Conservation (phyloP, 2,888 invertebrate species). For the Cheilosia soror region DNA sequence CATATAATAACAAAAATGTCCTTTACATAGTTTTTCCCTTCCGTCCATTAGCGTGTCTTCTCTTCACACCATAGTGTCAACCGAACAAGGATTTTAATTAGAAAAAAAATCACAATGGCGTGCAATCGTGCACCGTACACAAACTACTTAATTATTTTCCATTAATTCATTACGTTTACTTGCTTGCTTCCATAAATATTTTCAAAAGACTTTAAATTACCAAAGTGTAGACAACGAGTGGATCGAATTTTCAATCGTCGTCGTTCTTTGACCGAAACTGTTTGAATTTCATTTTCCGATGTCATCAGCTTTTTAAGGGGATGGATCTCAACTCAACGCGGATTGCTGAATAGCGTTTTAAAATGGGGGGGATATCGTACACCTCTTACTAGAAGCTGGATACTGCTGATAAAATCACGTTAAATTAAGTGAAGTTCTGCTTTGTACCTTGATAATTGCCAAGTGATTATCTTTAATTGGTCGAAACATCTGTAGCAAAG, state of each 20-base stretch:
- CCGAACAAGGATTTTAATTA: too few species aligned
- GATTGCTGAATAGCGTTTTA: not conserved
- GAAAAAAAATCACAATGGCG: too few species aligned
- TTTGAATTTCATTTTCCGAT: conserved; percentile 25
- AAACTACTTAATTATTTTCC: conserved; percentile 49
- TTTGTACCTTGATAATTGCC: conserved; percentile 48
- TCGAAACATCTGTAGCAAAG: conserved; percentile 22
- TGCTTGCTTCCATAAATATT: conserved; percentile 37
- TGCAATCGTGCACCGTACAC: too few species aligned
- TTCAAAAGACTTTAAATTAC: conserved; percentile 19
- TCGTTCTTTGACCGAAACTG: conserved; percentile 18
- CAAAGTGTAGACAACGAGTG: not conserved
- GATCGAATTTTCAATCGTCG: not conserved
- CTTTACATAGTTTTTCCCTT: conserved; percentile 11
- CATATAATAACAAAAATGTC: not conserved
- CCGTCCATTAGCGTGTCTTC: too few species aligned
- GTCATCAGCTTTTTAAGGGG: not conserved
- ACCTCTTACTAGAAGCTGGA: not conserved
- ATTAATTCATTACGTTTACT: conserved; percentile 56
- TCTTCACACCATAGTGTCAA: too few species aligned
- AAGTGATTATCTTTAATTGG: conserved; percentile 53
- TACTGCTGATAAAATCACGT: conserved; percentile 27
- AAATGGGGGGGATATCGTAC: not conserved
- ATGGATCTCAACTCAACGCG: not conserved
- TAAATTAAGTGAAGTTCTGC: conserved; percentile 45